Percentiles rank a stretch among this genome's conserved stretches.
These are phyloP conservation scores for Biston betularia DNA, from an alignment of 2,888 invertebrate genomes.

Conservation along the genomic window DNA sequence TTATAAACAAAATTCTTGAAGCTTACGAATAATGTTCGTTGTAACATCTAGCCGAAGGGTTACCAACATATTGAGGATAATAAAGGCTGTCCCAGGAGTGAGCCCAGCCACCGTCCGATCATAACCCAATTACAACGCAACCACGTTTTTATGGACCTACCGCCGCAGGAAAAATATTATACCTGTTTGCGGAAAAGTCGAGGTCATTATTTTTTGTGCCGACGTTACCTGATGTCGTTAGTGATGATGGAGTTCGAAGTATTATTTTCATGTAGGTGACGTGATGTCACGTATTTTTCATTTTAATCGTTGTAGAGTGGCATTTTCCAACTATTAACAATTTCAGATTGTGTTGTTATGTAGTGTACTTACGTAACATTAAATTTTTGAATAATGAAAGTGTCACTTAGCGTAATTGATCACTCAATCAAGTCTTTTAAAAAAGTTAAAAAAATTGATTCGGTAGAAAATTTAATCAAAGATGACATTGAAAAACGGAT, in stretches of 20 bases:
- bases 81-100: conserved; percentile 58
- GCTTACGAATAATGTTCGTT: conserved; percentile 19
- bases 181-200: conserved; percentile 36
- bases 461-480: too few relatives aligned
- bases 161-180: conserved; percentile 53
- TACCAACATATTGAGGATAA: conserved; percentile 54
- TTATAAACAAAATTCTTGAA: conserved; percentile 13
- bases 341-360: too few relatives aligned
- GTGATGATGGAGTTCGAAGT: conserved; percentile 11
- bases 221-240: conserved; percentile 22
- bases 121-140: conserved; percentile 71
- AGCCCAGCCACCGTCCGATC: conserved; percentile 59
- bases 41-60: conserved; percentile 30
- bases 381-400: too few relatives aligned
- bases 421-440: too few relatives aligned
- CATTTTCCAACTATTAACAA: too few relatives aligned
- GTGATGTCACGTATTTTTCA: not conserved
- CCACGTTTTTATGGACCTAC: conserved; percentile 68
- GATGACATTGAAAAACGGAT: too few relatives aligned
- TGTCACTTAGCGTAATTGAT: too few relatives aligned
- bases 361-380: too few relatives aligned
- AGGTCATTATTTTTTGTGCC: conserved; percentile 35
- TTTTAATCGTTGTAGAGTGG: not conserved
- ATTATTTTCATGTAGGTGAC: conserved; percentile 5
- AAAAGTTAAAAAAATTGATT: too few relatives aligned